A percentile compares a stretch with the other conserved stretches of the same genome.
phyloP scores from a whole-genome alignment of 2,113 vertebrate species.

The Peromyscus leucopus region DNA sequence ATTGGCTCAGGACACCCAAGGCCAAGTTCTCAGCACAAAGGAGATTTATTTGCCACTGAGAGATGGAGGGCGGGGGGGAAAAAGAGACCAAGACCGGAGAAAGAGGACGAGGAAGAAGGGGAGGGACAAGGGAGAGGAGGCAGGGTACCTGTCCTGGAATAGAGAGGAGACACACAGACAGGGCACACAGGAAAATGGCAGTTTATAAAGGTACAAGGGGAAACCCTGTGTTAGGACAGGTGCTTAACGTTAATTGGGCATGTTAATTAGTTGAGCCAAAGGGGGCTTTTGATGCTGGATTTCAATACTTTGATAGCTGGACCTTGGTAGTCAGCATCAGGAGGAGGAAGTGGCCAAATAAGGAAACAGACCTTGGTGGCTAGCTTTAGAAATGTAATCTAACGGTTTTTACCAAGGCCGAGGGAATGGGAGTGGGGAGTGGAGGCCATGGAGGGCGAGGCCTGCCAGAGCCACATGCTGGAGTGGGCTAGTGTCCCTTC shows the following conservation, averaged over 20 bases:
- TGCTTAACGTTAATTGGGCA: background rate
- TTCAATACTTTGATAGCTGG: background rate
- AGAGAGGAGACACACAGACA: background rate
- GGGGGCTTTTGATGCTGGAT: background rate
- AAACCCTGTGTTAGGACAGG: background rate
- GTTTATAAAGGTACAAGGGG: background rate
- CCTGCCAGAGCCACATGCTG: background rate
- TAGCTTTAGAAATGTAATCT: no score
- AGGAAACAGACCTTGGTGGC: background rate
- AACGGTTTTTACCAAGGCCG: background rate
- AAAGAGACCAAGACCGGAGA: background rate
- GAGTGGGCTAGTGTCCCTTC: background rate
- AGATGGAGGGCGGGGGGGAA: background rate
- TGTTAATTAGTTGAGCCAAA: background rate
- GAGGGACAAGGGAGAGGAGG: background rate
- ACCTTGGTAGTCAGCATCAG: background rate
- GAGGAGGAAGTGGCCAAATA: background rate
- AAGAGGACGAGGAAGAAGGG: background rate
- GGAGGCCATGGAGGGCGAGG: background rate
- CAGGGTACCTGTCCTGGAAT: background rate
- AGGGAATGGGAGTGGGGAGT: background rate
- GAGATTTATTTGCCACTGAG: background rate
- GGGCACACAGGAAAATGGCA: background rate
- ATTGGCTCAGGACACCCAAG: background rate
- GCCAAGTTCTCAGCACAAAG: background rate